A percentile compares a stretch with the other conserved stretches of the same genome.
Evolutionary conservation across 2,888 invertebrate species (phyloP).

Genomic region (Plebejus melissa): DNA sequence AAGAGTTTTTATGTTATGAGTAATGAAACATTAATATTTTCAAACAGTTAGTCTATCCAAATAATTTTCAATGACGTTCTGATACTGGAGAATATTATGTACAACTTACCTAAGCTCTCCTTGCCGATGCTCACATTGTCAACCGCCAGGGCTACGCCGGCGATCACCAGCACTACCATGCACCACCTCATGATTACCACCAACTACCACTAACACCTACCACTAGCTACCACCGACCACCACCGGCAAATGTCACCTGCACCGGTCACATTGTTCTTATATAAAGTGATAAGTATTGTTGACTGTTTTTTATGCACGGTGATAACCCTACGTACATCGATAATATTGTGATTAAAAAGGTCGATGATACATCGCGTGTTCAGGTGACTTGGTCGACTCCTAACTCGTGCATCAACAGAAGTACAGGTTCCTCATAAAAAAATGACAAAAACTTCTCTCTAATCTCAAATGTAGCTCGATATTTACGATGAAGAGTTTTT

Average conservation of each 20-base stretch:
- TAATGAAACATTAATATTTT: too few relatives aligned
- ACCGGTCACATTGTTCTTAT: background rate
- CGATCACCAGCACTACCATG: constrained; percentile 50
- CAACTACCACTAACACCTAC: background rate
- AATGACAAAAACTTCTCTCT: too few relatives aligned
- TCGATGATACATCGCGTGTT: background rate
- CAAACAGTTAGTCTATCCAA: too few relatives aligned
- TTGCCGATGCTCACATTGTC: constrained; percentile 50
- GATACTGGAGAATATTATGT: background rate
- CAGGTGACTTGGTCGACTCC: background rate
- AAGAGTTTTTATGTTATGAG: too few relatives aligned
- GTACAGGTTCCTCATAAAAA: too few relatives aligned
- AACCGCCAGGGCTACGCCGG: constrained; percentile 57
- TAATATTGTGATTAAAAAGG: background rate
- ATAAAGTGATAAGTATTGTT: background rate
- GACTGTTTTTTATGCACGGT: background rate
- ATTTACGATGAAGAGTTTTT: too few relatives aligned
- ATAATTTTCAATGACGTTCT: too few relatives aligned
- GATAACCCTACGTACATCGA: background rate
- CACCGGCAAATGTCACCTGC: background rate
- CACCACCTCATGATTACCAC: constrained; percentile 40
- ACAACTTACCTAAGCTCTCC: constrained; percentile 55
- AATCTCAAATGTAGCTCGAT: too few relatives aligned
- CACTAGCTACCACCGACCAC: background rate
- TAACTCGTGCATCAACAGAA: background rate